Evolutionary conservation across 2,888 invertebrate genomes (phyloP).

Genomic region (Leucozona laternaria): DNA sequence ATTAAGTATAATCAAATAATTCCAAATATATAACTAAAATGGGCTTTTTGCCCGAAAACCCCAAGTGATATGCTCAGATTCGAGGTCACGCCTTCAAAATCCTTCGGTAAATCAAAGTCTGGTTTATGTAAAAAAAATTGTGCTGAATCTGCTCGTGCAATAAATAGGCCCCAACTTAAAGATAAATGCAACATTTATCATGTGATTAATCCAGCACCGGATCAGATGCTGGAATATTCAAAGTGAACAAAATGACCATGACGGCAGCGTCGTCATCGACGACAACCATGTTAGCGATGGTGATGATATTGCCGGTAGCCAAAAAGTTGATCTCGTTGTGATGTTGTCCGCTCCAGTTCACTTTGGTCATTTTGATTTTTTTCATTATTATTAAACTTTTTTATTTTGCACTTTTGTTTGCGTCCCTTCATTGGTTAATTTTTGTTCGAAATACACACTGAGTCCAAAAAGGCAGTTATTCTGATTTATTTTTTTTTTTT

Average conservation of each 20-base stretch:
- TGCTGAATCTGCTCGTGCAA: too few species aligned
- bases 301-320: conserved; percentile 56
- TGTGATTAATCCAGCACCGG: conserved; percentile 15
- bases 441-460: conserved; percentile 49
- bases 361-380: conserved; percentile 67
- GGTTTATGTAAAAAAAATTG: too few species aligned
- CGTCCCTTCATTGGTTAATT: conserved; percentile 58
- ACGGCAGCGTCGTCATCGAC: conserved; percentile 16
- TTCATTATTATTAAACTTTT: conserved; percentile 57
- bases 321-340: conserved; percentile 69
- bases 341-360: conserved; percentile 71
- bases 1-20: too few species aligned
- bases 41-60: too few species aligned
- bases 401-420: conserved; percentile 20
- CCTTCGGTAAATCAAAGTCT: too few species aligned
- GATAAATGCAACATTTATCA: not conserved
- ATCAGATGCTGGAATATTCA: conserved; percentile 10
- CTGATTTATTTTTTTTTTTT: not conserved
- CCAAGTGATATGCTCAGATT: too few species aligned
- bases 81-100: too few species aligned
- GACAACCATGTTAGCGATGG: conserved; percentile 34
- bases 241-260: conserved; percentile 17
- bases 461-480: conserved; percentile 43
- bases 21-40: too few species aligned
- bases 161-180: not conserved